Evolutionary conservation across 2,797 vertebrate genomes (phyloP).

Genomic region (Clamator glandarius): DNA sequence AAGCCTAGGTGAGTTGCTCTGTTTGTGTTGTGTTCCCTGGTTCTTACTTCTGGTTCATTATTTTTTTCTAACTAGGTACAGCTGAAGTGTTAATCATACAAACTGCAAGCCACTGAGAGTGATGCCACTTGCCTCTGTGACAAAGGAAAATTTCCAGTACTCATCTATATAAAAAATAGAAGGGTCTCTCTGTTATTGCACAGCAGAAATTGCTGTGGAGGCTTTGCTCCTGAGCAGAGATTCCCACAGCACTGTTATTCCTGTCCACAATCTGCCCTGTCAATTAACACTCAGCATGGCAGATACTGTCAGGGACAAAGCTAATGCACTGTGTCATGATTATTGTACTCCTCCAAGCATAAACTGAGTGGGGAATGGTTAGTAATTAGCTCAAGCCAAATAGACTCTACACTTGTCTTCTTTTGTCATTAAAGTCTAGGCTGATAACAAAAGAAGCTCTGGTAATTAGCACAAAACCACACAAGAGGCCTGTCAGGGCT

Average conservation of each 20-base stretch:
- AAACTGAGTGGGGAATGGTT: conserved; percentile 48
- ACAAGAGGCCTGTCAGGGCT: background rate
- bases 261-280: background rate
- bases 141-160: background rate
- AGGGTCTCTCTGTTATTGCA: background rate
- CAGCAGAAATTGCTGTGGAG: background rate
- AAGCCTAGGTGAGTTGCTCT: background rate
- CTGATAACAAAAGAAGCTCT: conserved; percentile 52
- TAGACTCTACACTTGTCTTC: conserved; percentile 56
- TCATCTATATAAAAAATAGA: background rate
- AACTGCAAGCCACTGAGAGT: background rate
- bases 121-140: background rate
- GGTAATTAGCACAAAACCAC: conserved; percentile 56
- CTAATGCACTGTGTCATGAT: conserved; percentile 34
- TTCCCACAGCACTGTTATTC: background rate
- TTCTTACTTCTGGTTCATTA: conserved; percentile 18
- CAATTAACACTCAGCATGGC: conserved; percentile 31
- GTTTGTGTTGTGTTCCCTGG: conserved; percentile 8
- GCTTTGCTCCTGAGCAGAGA: background rate
- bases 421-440: conserved; percentile 59
- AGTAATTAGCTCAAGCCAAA: conserved; percentile 71
- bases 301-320: conserved; percentile 35
- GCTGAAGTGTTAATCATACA: conserved; percentile 47
- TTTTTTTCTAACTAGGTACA: background rate
- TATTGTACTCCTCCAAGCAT: conserved; percentile 46